A percentile compares a stretch with the other conserved stretches of the same genome.
Conservation (phyloP, 2,888 invertebrate genomes). For the Tipula lateralis region DNA sequence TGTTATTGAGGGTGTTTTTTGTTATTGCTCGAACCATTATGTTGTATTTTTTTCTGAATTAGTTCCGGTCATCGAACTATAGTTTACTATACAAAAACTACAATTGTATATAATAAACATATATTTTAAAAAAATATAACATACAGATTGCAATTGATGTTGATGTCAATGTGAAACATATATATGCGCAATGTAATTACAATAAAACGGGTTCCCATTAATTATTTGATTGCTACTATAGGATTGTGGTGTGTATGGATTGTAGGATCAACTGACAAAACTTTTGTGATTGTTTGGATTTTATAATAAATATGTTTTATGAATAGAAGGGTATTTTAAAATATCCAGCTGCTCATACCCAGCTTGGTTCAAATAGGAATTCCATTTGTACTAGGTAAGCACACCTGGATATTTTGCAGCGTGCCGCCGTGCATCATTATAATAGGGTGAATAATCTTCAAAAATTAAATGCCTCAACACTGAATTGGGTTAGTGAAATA, state of each 20-base stretch:
- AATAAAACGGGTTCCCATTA: background rate
- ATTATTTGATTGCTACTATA: background rate
- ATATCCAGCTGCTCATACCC: background rate
- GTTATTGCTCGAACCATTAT: background rate
- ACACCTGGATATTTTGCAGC: background rate
- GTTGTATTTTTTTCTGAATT: background rate
- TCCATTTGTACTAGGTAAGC: background rate
- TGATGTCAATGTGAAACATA: background rate
- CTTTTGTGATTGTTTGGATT: background rate
- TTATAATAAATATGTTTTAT: background rate
- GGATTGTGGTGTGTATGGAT: background rate
- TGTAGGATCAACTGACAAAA: background rate
- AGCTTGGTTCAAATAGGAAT: background rate
- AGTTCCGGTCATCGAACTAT: slow-evolving; percentile 27
- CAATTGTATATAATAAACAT: background rate
- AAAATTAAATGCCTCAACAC: background rate
- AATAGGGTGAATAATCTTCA: background rate
- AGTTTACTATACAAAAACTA: background rate
- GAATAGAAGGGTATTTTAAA: background rate
- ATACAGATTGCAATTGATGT: background rate
- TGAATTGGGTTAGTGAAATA: background rate
- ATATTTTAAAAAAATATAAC: background rate
- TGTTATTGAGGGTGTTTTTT: slow-evolving; percentile 20
- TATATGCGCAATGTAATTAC: background rate
- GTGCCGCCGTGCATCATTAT: background rate